These are phyloP conservation scores for Taenioides sp. DNA, from an alignment of 2,797 vertebrate genomes.

Conservation along the genomic window DNA sequence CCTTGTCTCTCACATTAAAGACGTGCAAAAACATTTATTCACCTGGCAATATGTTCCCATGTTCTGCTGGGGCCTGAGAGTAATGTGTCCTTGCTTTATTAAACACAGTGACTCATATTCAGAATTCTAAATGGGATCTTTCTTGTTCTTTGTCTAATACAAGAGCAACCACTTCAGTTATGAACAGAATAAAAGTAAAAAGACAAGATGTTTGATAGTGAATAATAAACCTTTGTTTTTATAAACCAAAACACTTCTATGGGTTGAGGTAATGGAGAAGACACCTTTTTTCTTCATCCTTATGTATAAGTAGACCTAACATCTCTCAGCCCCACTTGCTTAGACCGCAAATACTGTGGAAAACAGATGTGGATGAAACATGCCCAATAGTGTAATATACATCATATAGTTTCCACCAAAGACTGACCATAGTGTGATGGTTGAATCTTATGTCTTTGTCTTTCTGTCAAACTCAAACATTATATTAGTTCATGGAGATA, in stretches of 20 bases:
- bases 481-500: slow-evolving; percentile 37
- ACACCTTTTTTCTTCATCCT: not conserved
- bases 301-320: not conserved
- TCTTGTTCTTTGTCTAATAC: not conserved
- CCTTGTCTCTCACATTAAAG: slow-evolving; percentile 41
- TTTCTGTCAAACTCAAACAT: slow-evolving; percentile 19
- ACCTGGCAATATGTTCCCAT: slow-evolving; percentile 33
- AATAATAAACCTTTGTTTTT: not conserved
- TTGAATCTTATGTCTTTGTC: slow-evolving; percentile 29
- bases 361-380: slow-evolving; percentile 1
- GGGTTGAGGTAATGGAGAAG: slow-evolving; percentile 19
- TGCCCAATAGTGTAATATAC: not conserved
- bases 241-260: slow-evolving; percentile 13
- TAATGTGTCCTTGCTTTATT: slow-evolving; percentile 3
- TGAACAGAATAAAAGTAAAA: not conserved
- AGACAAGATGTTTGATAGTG: not conserved
- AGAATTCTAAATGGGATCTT: not conserved
- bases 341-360: not conserved
- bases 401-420: slow-evolving; percentile 1
- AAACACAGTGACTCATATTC: not conserved
- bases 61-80: slow-evolving; percentile 38
- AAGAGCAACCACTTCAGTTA: not conserved
- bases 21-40: slow-evolving; percentile 56
- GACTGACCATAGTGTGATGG: not conserved
- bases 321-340: not conserved